Evolutionary conservation across 1,140 invertebrate species (phyloP).

Genomic region (Cataglyphis hispanica): DNA sequence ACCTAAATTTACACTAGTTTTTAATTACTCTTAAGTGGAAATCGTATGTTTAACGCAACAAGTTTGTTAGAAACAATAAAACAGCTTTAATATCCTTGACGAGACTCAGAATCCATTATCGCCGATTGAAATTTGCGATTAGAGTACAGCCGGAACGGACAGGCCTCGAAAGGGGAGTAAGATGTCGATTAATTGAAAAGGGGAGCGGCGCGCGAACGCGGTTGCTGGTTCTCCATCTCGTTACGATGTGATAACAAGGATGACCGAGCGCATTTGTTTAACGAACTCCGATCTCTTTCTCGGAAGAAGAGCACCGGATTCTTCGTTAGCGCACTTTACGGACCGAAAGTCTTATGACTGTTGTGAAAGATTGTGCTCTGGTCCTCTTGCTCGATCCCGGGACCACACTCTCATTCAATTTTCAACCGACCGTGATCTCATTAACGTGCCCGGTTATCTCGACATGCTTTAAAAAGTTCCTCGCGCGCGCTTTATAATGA

Average conservation of each 20-base stretch:
- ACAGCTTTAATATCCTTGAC: not conserved
- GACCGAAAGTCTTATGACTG: not conserved
- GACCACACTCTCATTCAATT: slow-evolving; percentile 29
- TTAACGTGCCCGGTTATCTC: slow-evolving; percentile 65
- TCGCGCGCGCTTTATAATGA: slow-evolving; percentile 63
- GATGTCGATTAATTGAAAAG: slow-evolving; percentile 70
- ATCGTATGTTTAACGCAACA: not conserved
- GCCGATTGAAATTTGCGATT: slow-evolving; percentile 40
- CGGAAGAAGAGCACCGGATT: slow-evolving; percentile 15
- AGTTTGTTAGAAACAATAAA: slow-evolving; percentile 40
- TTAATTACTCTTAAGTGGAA: slow-evolving; percentile 27
- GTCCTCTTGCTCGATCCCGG: slow-evolving; percentile 36
- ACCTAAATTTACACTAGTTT: slow-evolving; percentile 29
- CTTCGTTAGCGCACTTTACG: slow-evolving; percentile 47
- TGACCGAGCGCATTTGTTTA: slow-evolving; percentile 75
- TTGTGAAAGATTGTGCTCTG: slow-evolving; percentile 18
- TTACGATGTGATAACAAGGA: slow-evolving; percentile 48
- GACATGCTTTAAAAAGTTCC: slow-evolving; percentile 66
- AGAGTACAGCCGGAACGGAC: not conserved
- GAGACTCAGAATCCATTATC: not conserved
- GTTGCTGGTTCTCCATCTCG: slow-evolving; percentile 56
- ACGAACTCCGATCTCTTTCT: slow-evolving; percentile 65
- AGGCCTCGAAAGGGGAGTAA: not conserved
- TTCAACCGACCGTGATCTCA: slow-evolving; percentile 70
- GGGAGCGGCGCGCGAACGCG: slow-evolving; percentile 13